Evolutionary conservation across 2,797 vertebrate genomes (phyloP).

Genomic region (Falco naumanni): DNA sequence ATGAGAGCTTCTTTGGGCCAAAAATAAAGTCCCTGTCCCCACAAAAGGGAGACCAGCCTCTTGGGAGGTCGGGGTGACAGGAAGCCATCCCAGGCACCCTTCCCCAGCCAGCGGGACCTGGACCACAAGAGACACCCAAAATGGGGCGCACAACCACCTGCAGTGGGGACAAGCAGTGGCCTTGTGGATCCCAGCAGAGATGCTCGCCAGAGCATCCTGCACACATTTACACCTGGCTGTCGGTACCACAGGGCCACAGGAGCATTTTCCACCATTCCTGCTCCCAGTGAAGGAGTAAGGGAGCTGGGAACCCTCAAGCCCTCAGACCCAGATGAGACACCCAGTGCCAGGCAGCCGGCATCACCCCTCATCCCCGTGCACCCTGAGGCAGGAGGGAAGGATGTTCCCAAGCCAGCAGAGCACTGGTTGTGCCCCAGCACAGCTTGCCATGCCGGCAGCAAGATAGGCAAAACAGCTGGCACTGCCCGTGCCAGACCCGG

Average conservation of each 20-base stretch:
- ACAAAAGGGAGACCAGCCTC: not conserved
- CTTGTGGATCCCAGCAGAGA: fast-evolving
- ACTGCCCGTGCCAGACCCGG: not conserved
- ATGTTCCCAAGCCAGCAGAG: not conserved
- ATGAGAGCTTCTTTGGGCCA: not conserved
- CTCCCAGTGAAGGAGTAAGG: not conserved
- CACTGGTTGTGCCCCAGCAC: fast-evolving
- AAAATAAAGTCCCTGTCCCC: not conserved
- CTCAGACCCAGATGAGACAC: not conserved
- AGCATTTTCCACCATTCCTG: fast-evolving
- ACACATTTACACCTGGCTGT: not conserved
- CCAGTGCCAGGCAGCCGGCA: not conserved
- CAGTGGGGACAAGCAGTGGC: fast-evolving
- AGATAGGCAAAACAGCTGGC: not conserved
- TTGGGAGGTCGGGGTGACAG: fast-evolving
- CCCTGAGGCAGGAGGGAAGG: not conserved
- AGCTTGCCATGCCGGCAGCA: not conserved
- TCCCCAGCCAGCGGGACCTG: fast-evolving
- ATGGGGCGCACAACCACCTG: fast-evolving
- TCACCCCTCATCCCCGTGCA: fast-evolving
- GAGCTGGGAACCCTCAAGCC: not conserved
- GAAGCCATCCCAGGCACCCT: not conserved
- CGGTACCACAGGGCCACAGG: fast-evolving
- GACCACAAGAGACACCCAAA: not conserved
- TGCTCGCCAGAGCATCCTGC: fast-evolving